A percentile compares a stretch with the other conserved stretches of the same genome.
Conservation (phyloP, 2,797 vertebrate genomes). For the Neosilurus hyrtlii region DNA sequence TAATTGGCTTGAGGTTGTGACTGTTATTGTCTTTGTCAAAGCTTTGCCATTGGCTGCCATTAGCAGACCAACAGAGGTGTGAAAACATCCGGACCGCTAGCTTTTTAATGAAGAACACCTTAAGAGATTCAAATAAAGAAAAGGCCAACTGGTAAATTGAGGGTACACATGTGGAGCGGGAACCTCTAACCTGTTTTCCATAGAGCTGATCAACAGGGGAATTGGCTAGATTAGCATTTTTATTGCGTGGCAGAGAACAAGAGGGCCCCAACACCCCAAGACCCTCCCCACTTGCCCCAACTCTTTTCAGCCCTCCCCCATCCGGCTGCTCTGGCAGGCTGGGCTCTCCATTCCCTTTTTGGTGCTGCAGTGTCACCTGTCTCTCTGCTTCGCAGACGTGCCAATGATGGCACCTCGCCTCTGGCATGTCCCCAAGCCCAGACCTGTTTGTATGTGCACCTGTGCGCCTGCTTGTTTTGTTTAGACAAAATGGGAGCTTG, state of each 20-base stretch:
- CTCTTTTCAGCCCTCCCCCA: not conserved
- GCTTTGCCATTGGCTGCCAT: constrained; percentile 34
- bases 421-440: constrained; percentile 31
- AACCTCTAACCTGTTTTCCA: constrained; percentile 66
- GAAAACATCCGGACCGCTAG: constrained; percentile 56
- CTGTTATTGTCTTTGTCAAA: constrained; percentile 16
- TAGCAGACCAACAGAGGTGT: constrained; percentile 45
- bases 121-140: constrained; percentile 59
- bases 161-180: constrained; percentile 58
- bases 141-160: constrained; percentile 60
- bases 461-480: constrained; percentile 39
- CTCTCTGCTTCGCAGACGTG: constrained; percentile 36
- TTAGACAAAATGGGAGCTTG: constrained; percentile 28
- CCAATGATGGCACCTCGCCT: constrained; percentile 31
- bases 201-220: constrained; percentile 61
- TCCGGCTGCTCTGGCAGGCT: constrained; percentile 32
- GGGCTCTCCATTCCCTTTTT: constrained; percentile 19
- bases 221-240: constrained; percentile 64
- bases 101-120: constrained; percentile 61
- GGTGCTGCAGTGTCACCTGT: constrained; percentile 50
- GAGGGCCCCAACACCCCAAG: constrained; percentile 31
- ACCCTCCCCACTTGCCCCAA: not conserved
- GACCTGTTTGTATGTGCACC: constrained; percentile 40
- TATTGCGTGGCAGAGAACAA: constrained; percentile 55
- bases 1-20: constrained; percentile 42